Percentiles rank a stretch among this genome's conserved stretches.
phyloP scores from a whole-genome alignment of 2,888 invertebrate species.

The Melanotus villosus region DNA sequence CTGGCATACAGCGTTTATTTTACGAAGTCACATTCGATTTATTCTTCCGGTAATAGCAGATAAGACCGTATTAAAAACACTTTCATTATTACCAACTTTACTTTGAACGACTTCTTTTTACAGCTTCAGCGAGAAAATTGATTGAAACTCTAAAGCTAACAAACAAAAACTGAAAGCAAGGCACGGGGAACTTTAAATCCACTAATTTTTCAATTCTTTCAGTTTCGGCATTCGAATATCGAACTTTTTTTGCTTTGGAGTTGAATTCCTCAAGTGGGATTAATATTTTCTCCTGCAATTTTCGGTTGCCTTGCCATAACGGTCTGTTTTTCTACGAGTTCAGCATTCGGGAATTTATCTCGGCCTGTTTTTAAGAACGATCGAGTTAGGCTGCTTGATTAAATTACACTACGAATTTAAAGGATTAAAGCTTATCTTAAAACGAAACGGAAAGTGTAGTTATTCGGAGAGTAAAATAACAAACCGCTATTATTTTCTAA shows the following conservation, averaged over 20 bases:
- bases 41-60: background rate
- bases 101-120: background rate
- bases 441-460: too few species aligned
- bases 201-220: too few species aligned
- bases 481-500: background rate
- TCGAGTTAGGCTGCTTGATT: too few species aligned
- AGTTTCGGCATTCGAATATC: background rate
- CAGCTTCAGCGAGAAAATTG: background rate
- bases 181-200: too few species aligned
- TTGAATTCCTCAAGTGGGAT: background rate
- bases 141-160: background rate
- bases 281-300: background rate
- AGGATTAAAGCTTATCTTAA: too few species aligned
- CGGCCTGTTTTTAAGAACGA: too few species aligned
- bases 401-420: too few species aligned
- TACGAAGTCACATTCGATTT: constrained; percentile 22
- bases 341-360: too few species aligned
- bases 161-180: background rate
- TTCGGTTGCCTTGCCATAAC: background rate
- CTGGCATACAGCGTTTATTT: constrained; percentile 15
- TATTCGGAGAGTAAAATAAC: background rate
- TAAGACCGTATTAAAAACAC: constrained; percentile 15
- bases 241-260: background rate
- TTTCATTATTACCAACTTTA: background rate
- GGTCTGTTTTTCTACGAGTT: background rate